These are phyloP conservation scores for Tiliacea citrago DNA, from an alignment of 2,888 invertebrate genomes.

Conservation along the genomic window DNA sequence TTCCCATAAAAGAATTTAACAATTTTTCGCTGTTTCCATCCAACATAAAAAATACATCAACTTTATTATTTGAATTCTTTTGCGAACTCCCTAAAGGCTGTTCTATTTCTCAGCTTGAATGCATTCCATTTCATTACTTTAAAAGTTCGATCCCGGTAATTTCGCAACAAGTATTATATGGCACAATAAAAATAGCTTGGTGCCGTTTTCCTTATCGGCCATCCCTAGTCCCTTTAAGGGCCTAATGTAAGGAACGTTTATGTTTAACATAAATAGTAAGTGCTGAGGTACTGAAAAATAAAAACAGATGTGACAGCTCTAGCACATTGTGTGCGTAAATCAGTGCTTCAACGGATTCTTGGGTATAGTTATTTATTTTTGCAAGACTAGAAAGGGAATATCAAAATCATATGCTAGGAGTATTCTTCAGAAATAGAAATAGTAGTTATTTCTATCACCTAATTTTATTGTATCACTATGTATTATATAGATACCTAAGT, in stretches of 20 bases:
- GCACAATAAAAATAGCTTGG: conserved; percentile 59
- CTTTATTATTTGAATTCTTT: conserved; percentile 47
- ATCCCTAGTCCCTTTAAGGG: conserved; percentile 56
- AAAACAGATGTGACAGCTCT: conserved; percentile 61
- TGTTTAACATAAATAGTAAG: conserved; percentile 67
- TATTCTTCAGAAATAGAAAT: not conserved
- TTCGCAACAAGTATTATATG: conserved; percentile 54
- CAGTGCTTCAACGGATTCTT: conserved; percentile 40
- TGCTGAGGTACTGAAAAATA: conserved; percentile 58
- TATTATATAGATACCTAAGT: too few species aligned
- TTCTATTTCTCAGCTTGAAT: conserved; percentile 29
- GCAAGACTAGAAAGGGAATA: not conserved
- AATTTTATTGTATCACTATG: too few species aligned
- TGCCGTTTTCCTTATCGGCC: conserved; percentile 63
- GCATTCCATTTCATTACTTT: conserved; percentile 62
- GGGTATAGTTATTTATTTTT: not conserved
- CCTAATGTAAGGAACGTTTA: conserved; percentile 66
- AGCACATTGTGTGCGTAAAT: conserved; percentile 12
- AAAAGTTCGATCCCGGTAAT: conserved; percentile 55
- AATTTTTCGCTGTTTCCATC: conserved; percentile 10
- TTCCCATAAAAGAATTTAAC: conserved; percentile 25
- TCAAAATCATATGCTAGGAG: not conserved
- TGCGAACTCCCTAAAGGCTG: conserved; percentile 38
- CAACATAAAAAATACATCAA: conserved; percentile 26
- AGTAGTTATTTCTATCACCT: too few species aligned